Evolutionary conservation across 2,888 invertebrate genomes (phyloP).

Genomic region (Gibbula magus): DNA sequence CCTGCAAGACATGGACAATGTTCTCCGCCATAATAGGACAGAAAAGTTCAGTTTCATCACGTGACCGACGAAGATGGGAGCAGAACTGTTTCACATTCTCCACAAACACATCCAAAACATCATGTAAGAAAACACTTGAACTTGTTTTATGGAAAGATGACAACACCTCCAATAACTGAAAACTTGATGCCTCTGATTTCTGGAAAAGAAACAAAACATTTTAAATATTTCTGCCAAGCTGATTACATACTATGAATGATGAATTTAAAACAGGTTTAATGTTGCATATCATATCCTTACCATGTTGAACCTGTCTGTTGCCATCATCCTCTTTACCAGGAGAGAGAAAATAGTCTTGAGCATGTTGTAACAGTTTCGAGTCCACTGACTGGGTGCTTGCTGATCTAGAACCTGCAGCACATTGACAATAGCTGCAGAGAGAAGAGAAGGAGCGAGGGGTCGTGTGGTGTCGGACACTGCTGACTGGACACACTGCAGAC

Average conservation of each 20-base stretch:
- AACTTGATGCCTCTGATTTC: background rate
- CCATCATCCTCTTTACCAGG: background rate
- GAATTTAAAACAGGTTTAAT: background rate
- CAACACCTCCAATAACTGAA: background rate
- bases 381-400: no score
- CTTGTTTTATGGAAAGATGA: background rate
- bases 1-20: background rate
- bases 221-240: no score
- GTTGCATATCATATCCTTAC: background rate
- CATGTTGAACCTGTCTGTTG: background rate
- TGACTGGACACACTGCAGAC: background rate
- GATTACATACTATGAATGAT: no score
- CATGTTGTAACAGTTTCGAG: background rate
- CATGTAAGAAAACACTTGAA: background rate
- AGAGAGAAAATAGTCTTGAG: background rate
- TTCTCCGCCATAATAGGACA: constrained; percentile 15
- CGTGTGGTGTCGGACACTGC: background rate
- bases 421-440: background rate
- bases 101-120: background rate
- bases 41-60: background rate
- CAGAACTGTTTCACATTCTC: background rate
- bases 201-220: background rate
- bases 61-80: background rate
- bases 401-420: constrained; percentile 8
- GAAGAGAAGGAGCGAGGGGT: background rate